Base-by-base conservation (phyloP, 2,888 invertebrate species). In the Nemotelus nigrinus region DNA sequence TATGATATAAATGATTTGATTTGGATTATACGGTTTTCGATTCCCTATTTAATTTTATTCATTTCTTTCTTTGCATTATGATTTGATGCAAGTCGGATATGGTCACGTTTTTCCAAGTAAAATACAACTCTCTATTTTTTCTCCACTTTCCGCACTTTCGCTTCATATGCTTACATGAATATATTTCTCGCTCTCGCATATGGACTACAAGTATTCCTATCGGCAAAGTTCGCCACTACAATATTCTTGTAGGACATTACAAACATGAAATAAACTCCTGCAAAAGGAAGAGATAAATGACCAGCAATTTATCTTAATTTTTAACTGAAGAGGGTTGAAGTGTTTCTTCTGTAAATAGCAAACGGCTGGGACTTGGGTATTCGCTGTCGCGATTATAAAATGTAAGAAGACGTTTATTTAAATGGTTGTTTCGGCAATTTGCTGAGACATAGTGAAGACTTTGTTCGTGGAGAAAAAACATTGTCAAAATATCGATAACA, bases 281-380 rank as follows among this genome's bases (percentile, higher is more conserved):
- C 57, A 77, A 77, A 48, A 53, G 45, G 25, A 65, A 8, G 68
- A 77, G 77, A 79, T 77, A 76, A 63, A 79, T 76, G 57, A 53
- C 67, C 47, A n/a, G 65, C 70, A 77, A 79, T 79, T 79, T 77
- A 79, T 79, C 79, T 79, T 79, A 77, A 79, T 79, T 79, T 79
- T 53, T 53, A 39, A 48, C 71, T 47, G 63, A 53, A 65, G 78
- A 77, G 76, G 78, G 78, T 65, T 78, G 78, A 50, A 47, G 8
- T 4, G 25, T 7, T 48, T 6, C 50, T 67, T 25, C 67, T 67
- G 41, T 25, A 41, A 41, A 7, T 25, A 25, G 39, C 50, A 5
- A n/a, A 39, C 25, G 7, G 39, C 60, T 41, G 3, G 2, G 25
- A 25, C 25, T 25, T 25, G 25, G 25, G 25, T 25, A 25, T 25